These are phyloP conservation scores for Acanthosepion lycidas DNA, from an alignment of 2,888 invertebrate genomes.

Conservation along the genomic window DNA sequence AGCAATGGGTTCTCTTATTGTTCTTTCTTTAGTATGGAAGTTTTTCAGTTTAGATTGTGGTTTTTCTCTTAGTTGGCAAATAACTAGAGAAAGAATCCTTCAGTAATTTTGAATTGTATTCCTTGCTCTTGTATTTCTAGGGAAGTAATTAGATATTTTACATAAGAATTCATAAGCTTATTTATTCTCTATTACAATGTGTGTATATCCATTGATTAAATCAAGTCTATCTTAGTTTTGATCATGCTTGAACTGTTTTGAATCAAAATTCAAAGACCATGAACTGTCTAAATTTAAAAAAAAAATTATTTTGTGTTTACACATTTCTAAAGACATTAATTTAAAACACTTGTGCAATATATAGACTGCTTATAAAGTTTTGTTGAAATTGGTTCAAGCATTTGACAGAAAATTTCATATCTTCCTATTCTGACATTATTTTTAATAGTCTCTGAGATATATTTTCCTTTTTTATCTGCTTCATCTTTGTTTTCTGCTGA, in stretches of 20 bases:
- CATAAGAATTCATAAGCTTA: background rate
- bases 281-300: too few relatives aligned
- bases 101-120: background rate
- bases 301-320: too few relatives aligned
- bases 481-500: background rate
- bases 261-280: too few relatives aligned
- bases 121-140: background rate
- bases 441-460: background rate
- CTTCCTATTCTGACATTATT: background rate
- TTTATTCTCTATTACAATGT: background rate
- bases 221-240: too few relatives aligned
- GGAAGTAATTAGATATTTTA: background rate
- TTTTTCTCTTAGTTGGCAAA: background rate
- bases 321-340: too few relatives aligned
- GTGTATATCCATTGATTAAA: background rate
- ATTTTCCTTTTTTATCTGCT: background rate
- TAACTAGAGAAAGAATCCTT: constrained; percentile 4
- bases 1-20: background rate
- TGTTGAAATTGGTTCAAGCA: background rate
- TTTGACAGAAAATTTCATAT: background rate
- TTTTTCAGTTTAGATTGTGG: background rate
- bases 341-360: background rate
- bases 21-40: background rate
- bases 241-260: too few relatives aligned
- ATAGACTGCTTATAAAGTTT: background rate